A percentile compares a stretch with the other conserved stretches of the same genome.
Conservation (phyloP, 1,140 invertebrate species). For the Mizuhopecten yessoensis region DNA sequence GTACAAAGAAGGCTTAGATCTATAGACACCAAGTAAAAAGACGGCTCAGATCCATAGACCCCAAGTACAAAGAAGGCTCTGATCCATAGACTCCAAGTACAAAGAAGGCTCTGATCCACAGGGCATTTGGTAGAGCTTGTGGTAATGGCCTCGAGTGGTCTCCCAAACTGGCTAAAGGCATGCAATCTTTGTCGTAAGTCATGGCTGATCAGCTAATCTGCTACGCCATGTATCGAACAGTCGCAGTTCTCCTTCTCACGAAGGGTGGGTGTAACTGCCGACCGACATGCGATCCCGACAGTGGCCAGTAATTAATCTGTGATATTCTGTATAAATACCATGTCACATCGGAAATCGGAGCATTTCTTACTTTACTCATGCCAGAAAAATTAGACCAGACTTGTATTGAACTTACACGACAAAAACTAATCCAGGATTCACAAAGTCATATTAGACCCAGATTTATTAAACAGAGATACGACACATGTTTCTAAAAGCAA, state of each 20-base stretch:
- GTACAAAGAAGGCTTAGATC: too few species aligned
- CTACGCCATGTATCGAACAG: background rate
- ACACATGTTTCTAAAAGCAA: too few species aligned
- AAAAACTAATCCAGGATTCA: too few species aligned
- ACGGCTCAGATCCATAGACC: too few species aligned
- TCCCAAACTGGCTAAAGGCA: background rate
- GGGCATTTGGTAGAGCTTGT: background rate
- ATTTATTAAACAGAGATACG: too few species aligned
- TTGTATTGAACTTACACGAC: background rate
- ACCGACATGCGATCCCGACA: background rate
- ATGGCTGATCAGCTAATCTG: background rate
- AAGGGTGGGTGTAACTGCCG: background rate
- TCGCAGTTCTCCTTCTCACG: background rate
- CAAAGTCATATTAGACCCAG: too few species aligned
- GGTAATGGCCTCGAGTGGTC: background rate
- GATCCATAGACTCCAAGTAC: too few species aligned
- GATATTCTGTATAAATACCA: conserved; percentile 4
- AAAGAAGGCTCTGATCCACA: background rate
- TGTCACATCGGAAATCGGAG: background rate
- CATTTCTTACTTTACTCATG: background rate
- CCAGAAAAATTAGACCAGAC: background rate
- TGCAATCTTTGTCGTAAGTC: conserved; percentile 33
- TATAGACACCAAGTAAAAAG: too few species aligned
- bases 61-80: too few species aligned
- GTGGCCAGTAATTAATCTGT: background rate